Percentiles rank a stretch among this genome's conserved stretches.
These are phyloP conservation scores for Philhelius pedissequus DNA, from an alignment of 2,888 invertebrate species.

Conservation along the genomic window DNA sequence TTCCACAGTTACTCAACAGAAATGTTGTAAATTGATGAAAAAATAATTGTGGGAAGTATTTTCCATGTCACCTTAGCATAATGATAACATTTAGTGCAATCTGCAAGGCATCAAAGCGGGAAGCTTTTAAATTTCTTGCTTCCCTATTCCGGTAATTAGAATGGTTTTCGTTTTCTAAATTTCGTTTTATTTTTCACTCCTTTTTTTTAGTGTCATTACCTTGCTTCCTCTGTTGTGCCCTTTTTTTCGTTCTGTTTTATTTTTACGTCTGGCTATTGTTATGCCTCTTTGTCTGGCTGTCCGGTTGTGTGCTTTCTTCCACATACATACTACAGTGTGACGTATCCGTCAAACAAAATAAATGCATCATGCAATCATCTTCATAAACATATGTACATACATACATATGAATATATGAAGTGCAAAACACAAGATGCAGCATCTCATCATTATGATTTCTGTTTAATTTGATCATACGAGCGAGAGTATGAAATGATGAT, in stretches of 20 bases:
- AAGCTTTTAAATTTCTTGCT: not conserved
- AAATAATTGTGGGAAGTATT: not conserved
- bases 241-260: constrained; percentile 3
- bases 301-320: constrained; percentile 18
- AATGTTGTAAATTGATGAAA: too few species aligned
- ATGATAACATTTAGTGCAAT: not conserved
- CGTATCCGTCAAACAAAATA: constrained; percentile 27
- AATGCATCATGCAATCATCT: constrained; percentile 14
- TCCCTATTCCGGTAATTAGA: not conserved
- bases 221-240: not conserved
- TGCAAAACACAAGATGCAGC: not conserved
- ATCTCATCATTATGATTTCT: constrained; percentile 35
- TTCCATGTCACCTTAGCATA: not conserved
- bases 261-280: constrained; percentile 35
- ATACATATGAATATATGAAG: not conserved
- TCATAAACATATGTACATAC: not conserved
- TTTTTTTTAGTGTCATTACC: constrained; percentile 7
- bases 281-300: constrained; percentile 24
- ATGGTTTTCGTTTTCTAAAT: not conserved
- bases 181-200: not conserved
- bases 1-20: too few species aligned
- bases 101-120: not conserved
- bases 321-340: constrained; percentile 25
- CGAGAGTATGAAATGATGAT: not conserved
- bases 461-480: constrained; percentile 36